Conservation (phyloP, 2,113 vertebrate genomes). For the Falcunculus frontatus region DNA sequence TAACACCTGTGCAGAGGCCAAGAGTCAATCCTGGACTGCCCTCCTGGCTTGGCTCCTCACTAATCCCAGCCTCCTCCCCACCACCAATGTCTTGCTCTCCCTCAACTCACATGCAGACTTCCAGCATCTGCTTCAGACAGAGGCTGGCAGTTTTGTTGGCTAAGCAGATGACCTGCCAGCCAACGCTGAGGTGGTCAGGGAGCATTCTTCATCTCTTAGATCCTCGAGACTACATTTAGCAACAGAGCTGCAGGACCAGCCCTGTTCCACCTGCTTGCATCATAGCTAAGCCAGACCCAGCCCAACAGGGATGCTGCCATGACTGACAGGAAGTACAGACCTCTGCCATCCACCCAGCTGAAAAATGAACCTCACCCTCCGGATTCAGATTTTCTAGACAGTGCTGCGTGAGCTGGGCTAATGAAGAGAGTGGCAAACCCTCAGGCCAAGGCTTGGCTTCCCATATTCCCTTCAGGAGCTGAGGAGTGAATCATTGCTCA, state of each 20-base stretch:
- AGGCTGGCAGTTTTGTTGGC: background rate
- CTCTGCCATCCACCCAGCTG: background rate
- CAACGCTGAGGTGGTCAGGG: accelerated
- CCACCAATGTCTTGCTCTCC: accelerated
- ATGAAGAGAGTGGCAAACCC: background rate
- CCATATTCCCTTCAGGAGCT: background rate
- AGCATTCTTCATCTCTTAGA: background rate
- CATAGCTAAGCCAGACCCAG: background rate
- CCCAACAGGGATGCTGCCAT: background rate
- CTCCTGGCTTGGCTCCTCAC: background rate
- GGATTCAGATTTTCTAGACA: background rate
- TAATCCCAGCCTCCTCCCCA: background rate
- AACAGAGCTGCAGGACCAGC: background rate
- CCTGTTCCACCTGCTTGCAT: background rate
- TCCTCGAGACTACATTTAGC: background rate
- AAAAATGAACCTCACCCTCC: background rate
- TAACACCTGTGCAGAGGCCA: background rate
- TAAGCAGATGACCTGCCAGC: background rate
- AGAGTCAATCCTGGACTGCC: background rate
- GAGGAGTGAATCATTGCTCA: background rate
- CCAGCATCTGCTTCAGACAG: background rate
- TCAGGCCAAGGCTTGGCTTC: background rate
- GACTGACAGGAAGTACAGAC: background rate
- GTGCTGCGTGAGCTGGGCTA: no score
- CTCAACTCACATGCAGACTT: background rate